A percentile compares a stretch with the other conserved stretches of the same genome.
Evolutionary conservation across 2,113 vertebrate species (phyloP).

Genomic region (Chinchilla lanigera): DNA sequence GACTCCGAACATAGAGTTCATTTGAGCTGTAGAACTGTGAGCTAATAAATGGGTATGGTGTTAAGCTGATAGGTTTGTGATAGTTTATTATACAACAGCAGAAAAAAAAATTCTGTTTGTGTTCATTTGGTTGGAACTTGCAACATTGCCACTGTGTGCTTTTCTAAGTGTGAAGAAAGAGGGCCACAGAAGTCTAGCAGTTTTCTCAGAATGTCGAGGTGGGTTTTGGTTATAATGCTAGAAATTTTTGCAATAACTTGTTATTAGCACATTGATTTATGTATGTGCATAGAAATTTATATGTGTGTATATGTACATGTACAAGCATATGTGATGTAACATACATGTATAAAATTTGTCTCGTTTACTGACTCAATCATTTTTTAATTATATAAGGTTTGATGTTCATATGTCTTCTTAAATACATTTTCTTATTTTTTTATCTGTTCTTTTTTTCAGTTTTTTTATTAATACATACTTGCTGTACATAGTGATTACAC

Average conservation of each 20-base stretch:
- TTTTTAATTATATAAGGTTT: background rate
- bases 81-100: constrained; percentile 15
- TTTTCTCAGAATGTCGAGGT: background rate
- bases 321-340: background rate
- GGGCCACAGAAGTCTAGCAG: background rate
- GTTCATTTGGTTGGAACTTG: background rate
- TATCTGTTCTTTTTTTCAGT: background rate
- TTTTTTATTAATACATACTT: background rate
- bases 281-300: background rate
- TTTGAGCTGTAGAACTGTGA: background rate
- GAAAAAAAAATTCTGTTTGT: background rate
- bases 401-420: background rate
- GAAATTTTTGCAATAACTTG: background rate
- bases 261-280: background rate
- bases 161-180: background rate
- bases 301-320: background rate
- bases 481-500: background rate
- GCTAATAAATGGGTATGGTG: background rate
- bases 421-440: background rate
- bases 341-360: background rate
- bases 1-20: background rate
- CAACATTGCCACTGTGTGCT: background rate
- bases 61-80: constrained; percentile 8
- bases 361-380: background rate
- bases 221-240: background rate